These are phyloP conservation scores for Oreochromis tanganicae DNA, from an alignment of 2,113 vertebrate genomes.

Conservation along the genomic window DNA sequence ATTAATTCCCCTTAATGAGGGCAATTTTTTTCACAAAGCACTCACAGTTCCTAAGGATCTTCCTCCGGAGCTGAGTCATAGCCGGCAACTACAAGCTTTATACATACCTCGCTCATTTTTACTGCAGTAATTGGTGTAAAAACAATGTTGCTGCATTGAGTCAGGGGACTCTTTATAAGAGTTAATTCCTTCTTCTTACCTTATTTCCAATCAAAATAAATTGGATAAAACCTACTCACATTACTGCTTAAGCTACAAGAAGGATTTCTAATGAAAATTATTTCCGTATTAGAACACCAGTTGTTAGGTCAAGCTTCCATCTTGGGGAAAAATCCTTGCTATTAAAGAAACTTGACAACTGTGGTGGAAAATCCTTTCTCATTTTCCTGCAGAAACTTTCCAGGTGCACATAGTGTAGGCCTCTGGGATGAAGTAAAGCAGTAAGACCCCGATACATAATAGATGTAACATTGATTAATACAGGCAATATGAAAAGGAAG, in stretches of 20 bases:
- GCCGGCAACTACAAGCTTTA: conserved; percentile 19
- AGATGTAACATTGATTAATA: neutral
- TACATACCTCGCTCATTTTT: conserved; percentile 30
- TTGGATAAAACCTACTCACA: neutral
- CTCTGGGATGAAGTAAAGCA: neutral
- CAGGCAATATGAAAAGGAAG: neutral
- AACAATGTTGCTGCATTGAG: conserved; percentile 3
- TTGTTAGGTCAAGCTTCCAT: neutral
- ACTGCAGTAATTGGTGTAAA: conserved; percentile 30
- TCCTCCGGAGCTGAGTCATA: conserved; percentile 38
- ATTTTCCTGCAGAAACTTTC: neutral
- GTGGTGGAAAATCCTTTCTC: neutral
- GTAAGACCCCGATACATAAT: neutral
- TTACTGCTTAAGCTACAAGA: neutral
- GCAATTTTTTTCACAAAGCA: conserved; percentile 36
- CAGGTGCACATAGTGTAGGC: neutral
- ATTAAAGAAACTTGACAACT: neutral
- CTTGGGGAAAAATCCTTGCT: neutral
- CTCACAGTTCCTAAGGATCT: conserved; percentile 18
- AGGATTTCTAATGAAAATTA: neutral
- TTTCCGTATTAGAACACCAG: neutral
- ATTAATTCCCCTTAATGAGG: conserved; percentile 51
- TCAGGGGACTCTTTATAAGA: conserved; percentile 18
- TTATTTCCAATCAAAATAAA: conserved; percentile 25
- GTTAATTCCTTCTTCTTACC: conserved; percentile 11